Conservation (phyloP, 2,888 invertebrate species). For the Euplexia lucipara region DNA sequence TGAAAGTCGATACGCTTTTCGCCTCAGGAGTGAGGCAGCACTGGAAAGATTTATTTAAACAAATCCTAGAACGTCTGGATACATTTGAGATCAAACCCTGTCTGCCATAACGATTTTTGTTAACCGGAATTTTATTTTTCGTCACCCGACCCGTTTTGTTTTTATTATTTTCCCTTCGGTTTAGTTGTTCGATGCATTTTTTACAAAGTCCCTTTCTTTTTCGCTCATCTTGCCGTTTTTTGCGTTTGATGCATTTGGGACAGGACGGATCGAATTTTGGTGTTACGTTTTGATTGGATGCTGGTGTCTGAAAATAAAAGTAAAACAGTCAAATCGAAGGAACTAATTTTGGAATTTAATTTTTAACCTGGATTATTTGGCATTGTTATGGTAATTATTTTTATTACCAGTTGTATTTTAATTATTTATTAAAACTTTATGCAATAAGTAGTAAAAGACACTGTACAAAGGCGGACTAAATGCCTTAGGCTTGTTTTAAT, state of each 20-base stretch:
- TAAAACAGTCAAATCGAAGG: no score
- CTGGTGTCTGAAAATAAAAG: constrained; percentile 27
- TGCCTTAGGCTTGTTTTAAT: no score
- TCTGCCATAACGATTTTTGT: constrained; percentile 6
- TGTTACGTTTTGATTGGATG: not conserved
- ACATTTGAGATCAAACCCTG: not conserved
- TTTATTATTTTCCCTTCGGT: not conserved
- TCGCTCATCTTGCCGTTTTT: not conserved
- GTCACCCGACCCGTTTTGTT: not conserved
- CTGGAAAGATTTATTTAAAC: constrained; percentile 49
- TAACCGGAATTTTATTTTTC: not conserved
- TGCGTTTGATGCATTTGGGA: constrained; percentile 6
- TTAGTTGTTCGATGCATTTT: not conserved
- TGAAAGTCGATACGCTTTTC: constrained; percentile 33
- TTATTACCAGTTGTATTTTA: no score
- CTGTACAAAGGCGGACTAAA: no score
- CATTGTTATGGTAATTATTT: no score
- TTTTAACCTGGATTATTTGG: no score
- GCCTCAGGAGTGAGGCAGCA: constrained; percentile 14
- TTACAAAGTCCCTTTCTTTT: not conserved
- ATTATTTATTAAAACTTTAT: no score
- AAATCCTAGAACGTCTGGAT: constrained; percentile 5
- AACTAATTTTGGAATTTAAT: no score
- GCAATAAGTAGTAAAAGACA: no score
- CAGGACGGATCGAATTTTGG: not conserved